Conservation (phyloP, 2,888 invertebrate species). For the Pseudococcus viburni region DNA sequence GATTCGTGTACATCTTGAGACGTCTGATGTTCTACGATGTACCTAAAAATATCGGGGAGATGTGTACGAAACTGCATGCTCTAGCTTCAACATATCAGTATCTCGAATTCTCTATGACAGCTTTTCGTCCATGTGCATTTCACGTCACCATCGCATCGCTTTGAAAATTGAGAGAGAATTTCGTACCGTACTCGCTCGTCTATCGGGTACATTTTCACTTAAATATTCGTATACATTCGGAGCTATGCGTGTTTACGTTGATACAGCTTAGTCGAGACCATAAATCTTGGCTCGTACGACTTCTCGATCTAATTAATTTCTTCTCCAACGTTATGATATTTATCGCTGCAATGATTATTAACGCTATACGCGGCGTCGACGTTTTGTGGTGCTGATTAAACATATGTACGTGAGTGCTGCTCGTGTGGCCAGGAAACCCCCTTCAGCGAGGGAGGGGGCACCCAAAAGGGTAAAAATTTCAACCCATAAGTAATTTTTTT, state of each 20-base stretch:
- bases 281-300: constrained; percentile 45
- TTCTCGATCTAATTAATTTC: constrained; percentile 59
- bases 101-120: neutral
- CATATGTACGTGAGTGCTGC: neutral
- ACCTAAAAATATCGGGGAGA: constrained; percentile 23
- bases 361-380: neutral
- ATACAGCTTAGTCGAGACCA: constrained; percentile 27
- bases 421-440: neutral
- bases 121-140: neutral
- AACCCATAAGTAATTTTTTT: neutral
- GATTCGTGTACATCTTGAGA: neutral
- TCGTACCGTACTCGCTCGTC: neutral
- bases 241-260: neutral
- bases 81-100: neutral
- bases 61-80: neutral
- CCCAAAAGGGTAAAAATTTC: neutral
- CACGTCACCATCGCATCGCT: too few species aligned
- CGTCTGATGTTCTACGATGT: neutral
- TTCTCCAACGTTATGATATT: constrained; percentile 23
- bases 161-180: neutral
- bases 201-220: constrained; percentile 11
- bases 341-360: constrained; percentile 22
- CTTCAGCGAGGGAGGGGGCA: neutral
- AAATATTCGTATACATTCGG: neutral
- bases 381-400: constrained; percentile 28